Evolutionary conservation across 2,113 vertebrate genomes (phyloP).

Genomic region (Stegastes partitus): DNA sequence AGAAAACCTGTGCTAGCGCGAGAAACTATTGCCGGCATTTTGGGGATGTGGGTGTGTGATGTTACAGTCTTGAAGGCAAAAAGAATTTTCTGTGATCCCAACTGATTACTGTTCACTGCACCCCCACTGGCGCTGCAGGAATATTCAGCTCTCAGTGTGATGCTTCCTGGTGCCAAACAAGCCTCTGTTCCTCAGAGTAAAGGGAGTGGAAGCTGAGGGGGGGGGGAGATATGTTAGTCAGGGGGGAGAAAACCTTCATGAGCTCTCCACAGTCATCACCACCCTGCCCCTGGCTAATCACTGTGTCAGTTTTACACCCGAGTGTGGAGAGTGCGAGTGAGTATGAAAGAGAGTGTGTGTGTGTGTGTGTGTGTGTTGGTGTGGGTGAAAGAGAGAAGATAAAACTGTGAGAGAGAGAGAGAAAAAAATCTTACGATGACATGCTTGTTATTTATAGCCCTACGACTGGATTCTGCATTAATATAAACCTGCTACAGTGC

Average conservation of each 20-base stretch:
- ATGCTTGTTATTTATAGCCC: conserved; percentile 58
- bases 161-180: conserved; percentile 24
- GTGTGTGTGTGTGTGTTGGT: conserved; percentile 25
- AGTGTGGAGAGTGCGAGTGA: conserved; percentile 22
- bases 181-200: conserved; percentile 1
- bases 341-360: conserved; percentile 5
- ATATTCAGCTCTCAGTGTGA: conserved; percentile 17
- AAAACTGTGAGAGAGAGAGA: not conserved
- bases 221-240: not conserved
- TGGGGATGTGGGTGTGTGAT: conserved; percentile 21
- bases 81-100: conserved; percentile 24
- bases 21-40: not conserved
- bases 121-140: conserved; percentile 5
- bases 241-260: conserved; percentile 14
- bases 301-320: conserved; percentile 42
- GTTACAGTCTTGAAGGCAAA: conserved; percentile 10
- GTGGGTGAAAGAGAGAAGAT: conserved; percentile 25
- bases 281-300: conserved; percentile 47
- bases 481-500: conserved; percentile 17
- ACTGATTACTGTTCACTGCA: conserved; percentile 9
- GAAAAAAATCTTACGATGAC: conserved; percentile 22
- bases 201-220: not conserved
- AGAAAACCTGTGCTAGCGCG: not conserved
- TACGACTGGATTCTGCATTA: conserved; percentile 16
- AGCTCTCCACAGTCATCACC: conserved; percentile 30